Base-by-base conservation (phyloP, 1,140 invertebrate genomes). In the Pogonus chalceus region DNA sequence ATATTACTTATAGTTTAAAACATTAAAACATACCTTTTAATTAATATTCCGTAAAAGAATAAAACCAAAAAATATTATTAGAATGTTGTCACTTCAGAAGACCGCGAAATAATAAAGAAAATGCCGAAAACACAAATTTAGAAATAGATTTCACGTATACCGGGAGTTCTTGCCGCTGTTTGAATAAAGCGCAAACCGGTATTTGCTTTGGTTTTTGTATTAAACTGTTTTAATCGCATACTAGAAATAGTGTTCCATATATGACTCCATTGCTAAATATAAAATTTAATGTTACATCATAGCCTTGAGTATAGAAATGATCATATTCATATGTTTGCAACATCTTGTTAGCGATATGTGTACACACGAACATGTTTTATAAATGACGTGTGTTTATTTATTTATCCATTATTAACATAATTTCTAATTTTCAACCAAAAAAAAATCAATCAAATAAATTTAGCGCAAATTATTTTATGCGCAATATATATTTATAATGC, bases 221-320 rank as follows among this genome's bases (percentile, higher is more conserved):
- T 7, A 43, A 12, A 43, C 18, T 43, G 18, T 12, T 18, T 9
- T 43, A n/a, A 43, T 43, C 37, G 37, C 37, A 43, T 16, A 16
- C 3, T 43, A 43, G 7, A 4, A 43, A 43, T 43, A 43, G 37
- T 43, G 37, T 9, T 9, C 18, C 4, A 12, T 3, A 43, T 43
- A 43, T 43, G 37, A 43, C 9, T 43, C 37, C 37, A 43, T 43
- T 12, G 9, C 37, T 43, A 43, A 43, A 43, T 43, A 43, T 43
- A 43, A 43, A 43, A 43, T 43, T 43, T 16, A 10, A 43, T 43
- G 37, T 43, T 43, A 43, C 37, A 43, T 43, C 37, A 43, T 43
- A 43, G 37, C 37, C 37, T 43, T 43, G 37, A 43, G 37, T 43
- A n/a, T n/a, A 43, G 37, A 43, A 43, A 43, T 43, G 37, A 43